These are phyloP conservation scores for Dilophus febrilis DNA, from an alignment of 2,888 invertebrate genomes.

Conservation along the genomic window DNA sequence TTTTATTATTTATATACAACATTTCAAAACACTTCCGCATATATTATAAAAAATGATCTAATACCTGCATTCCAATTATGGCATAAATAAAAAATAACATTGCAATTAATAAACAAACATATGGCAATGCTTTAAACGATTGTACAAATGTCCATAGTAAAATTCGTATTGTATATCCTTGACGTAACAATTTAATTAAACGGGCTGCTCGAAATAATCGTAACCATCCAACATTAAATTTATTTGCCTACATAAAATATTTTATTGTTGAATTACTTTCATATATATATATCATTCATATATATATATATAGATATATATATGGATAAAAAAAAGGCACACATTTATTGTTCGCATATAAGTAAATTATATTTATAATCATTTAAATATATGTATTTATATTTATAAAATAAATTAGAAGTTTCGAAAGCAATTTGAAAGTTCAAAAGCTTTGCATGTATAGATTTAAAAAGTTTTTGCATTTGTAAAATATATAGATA, in stretches of 20 bases:
- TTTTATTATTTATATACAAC: neutral
- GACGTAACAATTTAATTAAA: slow-evolving; percentile 95
- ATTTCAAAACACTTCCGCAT: neutral
- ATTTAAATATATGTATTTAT: too few species aligned
- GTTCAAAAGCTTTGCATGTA: too few species aligned
- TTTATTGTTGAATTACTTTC: too few species aligned
- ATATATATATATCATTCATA: too few species aligned
- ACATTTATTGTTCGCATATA: too few species aligned
- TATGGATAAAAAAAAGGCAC: too few species aligned
- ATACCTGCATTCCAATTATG: slow-evolving; percentile 99
- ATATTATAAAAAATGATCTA: slow-evolving; percentile 13
- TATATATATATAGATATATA: too few species aligned
- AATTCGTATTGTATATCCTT: slow-evolving; percentile 99
- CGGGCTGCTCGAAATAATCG: slow-evolving; percentile 98
- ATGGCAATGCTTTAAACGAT: slow-evolving; percentile 99
- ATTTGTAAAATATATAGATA: too few species aligned
- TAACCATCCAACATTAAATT: slow-evolving; percentile 96
- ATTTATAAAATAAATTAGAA: too few species aligned
- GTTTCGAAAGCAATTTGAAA: too few species aligned
- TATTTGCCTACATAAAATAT: slow-evolving; percentile 80
- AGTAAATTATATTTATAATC: too few species aligned
- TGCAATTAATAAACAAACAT: slow-evolving; percentile 98
- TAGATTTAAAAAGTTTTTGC: too few species aligned
- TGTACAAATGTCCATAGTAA: slow-evolving; percentile 99
- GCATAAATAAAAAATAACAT: slow-evolving; percentile 99